A percentile compares a stretch with the other conserved stretches of the same genome.
Conservation (phyloP, 30 jellyfish, hydroid and myxozoan species). For the Aurelia coerulea region DNA sequence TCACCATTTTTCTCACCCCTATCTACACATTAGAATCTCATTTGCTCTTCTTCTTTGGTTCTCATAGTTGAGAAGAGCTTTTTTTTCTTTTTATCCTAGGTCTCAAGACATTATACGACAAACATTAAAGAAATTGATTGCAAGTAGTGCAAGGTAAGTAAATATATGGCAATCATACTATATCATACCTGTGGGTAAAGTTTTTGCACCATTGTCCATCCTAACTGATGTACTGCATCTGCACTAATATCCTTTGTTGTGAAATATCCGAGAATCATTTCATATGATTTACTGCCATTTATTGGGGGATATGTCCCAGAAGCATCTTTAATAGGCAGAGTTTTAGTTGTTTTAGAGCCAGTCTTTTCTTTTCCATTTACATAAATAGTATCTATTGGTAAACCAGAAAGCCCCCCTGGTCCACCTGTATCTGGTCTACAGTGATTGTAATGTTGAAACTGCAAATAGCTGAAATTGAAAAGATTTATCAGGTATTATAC, state of each 20-base stretch:
- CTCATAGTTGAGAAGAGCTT: no score
- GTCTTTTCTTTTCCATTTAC: constrained; percentile 55
- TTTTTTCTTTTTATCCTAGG: no score
- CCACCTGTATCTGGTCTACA: constrained; percentile 94
- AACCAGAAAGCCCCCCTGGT: constrained; percentile 91
- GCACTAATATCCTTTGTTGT: constrained; percentile 86
- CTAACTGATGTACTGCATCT: constrained; percentile 77
- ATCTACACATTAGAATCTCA: no score
- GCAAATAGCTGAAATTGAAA: constrained; percentile 69
- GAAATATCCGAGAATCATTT: constrained; percentile 80
- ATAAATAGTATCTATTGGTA: constrained; percentile 80
- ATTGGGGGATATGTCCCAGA: constrained; percentile 37
- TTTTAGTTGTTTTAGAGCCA: constrained; percentile 50
- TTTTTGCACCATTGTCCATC: constrained; percentile 75
- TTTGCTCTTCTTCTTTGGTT: no score
- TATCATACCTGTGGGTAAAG: constrained; percentile 92
- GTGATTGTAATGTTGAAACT: constrained; percentile 78
- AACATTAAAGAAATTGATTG: no score
- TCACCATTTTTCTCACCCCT: no score
- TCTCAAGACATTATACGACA: no score
- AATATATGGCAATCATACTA: no score
- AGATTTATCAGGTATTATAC: neutral
- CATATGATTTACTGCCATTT: constrained; percentile 87
- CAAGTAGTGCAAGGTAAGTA: no score
- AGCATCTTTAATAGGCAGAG: constrained; percentile 59